Evolutionary conservation across 2,113 vertebrate species (phyloP).

Genomic region (Actinemys pallida): DNA sequence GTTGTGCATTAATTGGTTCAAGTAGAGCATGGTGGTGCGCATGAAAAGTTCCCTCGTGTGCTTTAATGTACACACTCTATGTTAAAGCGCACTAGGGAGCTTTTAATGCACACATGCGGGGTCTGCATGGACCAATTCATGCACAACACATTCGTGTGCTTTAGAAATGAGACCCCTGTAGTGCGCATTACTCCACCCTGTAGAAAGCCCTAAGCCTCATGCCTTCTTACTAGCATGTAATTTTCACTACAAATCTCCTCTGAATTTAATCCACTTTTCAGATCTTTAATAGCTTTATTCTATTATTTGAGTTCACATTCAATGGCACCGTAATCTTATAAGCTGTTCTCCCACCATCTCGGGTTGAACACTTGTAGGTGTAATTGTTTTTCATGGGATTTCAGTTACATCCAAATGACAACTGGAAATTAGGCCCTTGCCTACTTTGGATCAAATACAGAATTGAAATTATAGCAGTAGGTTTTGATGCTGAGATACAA

Average conservation of each 20-base stretch:
- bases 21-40: no score
- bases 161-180: no score
- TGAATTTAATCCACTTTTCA: neutral
- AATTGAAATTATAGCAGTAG: neutral
- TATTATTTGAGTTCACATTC: neutral
- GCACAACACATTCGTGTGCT: no score
- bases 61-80: no score
- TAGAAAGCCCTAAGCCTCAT: no score
- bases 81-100: no score
- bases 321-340: neutral
- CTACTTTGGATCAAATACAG: neutral
- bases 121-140: no score
- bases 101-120: no score
- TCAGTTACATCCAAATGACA: constrained; percentile 3
- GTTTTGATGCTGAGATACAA: neutral
- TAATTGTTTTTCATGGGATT: constrained; percentile 43
- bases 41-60: no score
- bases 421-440: neutral
- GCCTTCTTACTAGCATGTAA: neutral
- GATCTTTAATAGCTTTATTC: constrained; percentile 29
- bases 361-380: constrained; percentile 36
- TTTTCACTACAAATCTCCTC: neutral
- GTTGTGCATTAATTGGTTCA: no score
- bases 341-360: neutral
- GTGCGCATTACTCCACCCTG: no score